Percentiles rank a stretch among this genome's conserved stretches.
These are phyloP conservation scores for Syngnathus floridae DNA, from an alignment of 2,113 vertebrate species.

Conservation along the genomic window DNA sequence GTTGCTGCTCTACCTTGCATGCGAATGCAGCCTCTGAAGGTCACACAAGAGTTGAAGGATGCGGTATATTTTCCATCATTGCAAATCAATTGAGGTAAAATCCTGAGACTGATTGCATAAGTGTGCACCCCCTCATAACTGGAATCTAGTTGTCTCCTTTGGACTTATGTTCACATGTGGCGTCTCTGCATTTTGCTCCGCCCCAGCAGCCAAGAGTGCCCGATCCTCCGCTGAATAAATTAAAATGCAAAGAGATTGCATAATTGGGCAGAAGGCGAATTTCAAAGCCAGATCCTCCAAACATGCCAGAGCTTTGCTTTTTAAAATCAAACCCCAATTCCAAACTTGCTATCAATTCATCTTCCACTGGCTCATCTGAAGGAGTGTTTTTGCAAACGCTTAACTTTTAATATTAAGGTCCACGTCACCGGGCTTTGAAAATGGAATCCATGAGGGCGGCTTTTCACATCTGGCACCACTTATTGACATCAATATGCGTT, in stretches of 20 bases:
- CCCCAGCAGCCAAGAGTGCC: conserved; percentile 24
- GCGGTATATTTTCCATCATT: too few species aligned
- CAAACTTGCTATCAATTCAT: conserved; percentile 10
- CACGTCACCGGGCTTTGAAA: conserved; percentile 21
- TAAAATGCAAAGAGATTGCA: conserved; percentile 48
- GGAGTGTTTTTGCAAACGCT: neutral
- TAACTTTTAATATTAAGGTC: neutral
- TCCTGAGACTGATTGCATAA: too few species aligned
- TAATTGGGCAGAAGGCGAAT: conserved; percentile 33
- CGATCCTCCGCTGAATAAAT: conserved; percentile 28
- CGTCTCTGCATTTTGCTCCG: conserved; percentile 21
- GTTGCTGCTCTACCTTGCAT: conserved; percentile 3
- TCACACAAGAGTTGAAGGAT: neutral
- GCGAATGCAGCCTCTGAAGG: conserved; percentile 23
- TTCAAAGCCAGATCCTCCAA: conserved; percentile 37
- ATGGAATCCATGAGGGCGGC: conserved; percentile 35
- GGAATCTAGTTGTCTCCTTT: neutral
- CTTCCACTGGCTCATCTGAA: neutral
- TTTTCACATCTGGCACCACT: conserved; percentile 57
- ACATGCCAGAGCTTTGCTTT: conserved; percentile 13
- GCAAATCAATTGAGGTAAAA: too few species aligned
- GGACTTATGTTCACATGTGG: conserved; percentile 36
- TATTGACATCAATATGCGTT: conserved; percentile 48
- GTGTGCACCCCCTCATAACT: too few species aligned
- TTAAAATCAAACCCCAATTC: neutral